Percentiles rank a stretch among this genome's conserved stretches.
phyloP scores from a whole-genome alignment of 2,888 invertebrate genomes.

The Ormyrus pomaceus region DNA sequence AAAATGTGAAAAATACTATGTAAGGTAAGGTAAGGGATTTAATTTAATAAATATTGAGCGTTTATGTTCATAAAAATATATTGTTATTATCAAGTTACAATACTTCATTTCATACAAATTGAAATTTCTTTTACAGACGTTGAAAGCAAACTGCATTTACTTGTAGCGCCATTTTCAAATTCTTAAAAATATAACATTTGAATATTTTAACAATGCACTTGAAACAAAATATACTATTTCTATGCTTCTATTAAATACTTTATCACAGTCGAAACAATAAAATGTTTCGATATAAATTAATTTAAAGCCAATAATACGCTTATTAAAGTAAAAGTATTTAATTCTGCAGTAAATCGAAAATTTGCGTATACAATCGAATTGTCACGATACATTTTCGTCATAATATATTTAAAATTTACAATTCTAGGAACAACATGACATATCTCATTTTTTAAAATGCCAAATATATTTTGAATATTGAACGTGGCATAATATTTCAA shows the following conservation, averaged over 20 bases:
- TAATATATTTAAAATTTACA: no score
- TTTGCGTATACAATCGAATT: no score
- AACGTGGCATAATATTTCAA: no score
- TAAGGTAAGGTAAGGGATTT: no score
- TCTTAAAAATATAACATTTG: conserved; percentile 29
- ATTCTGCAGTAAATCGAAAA: conserved; percentile 33
- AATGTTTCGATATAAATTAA: conserved; percentile 42
- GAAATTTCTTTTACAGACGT: background rate
- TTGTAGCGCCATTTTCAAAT: conserved; percentile 3
- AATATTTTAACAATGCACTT: background rate
- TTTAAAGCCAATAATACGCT: conserved; percentile 4
- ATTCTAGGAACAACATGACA: no score
- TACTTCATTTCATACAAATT: conserved; percentile 16
- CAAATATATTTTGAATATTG: no score
- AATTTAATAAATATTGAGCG: background rate
- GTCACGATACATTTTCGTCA: no score
- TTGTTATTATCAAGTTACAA: conserved; percentile 41
- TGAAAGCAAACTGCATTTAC: background rate
- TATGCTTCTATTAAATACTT: conserved; percentile 11
- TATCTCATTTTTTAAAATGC: no score
- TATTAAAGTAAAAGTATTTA: conserved; percentile 3
- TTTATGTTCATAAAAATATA: conserved; percentile 42
- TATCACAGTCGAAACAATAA: conserved; percentile 41
- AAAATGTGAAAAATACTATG: no score
- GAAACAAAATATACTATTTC: conserved; percentile 24